Base-by-base conservation (phyloP, 2,113 vertebrate genomes). In the Sminthopsis crassicaudata region DNA sequence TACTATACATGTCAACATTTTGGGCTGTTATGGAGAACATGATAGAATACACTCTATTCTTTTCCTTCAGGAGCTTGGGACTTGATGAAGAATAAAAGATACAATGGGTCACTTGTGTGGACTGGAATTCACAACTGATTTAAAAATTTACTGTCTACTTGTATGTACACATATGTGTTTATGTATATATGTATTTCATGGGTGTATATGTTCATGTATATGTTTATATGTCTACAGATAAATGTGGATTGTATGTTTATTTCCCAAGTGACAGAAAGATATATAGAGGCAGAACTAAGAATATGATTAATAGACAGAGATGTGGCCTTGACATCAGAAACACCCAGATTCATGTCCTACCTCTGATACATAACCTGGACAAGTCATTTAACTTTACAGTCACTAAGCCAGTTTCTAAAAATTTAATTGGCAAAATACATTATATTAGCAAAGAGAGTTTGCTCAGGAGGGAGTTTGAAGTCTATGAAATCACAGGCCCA, bases 61-160 rank as follows among this genome's bases (percentile, higher is more conserved):
- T 91, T 91, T 76, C 91, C 52, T 50, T 42, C 0, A 19, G 26
- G 60, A 27, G 10, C 0, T 23, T 0, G 14, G 0, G 3, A 24
- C 30, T 23, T 5, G 0, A 8, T 2, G 25, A 36, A n/a, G 14
- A 14, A 30, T 11, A 22, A 7, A 92, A 0, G 50, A 8, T 3
- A 23, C 3, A 51, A 24, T 10, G 11, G 11, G n/a, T 23, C 23
- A 0, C 36, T 7, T n/a, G 30, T 46, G 8, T 8, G 0, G 12
- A 8, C 30, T 93, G 53, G 22, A 46, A 0, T 46, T 19, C 10
- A 0, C 0, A 11, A 57, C 5, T 76, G 42, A 90, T 5, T 30
- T 22, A 90, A 30, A 9, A 90, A 27, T 46, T 51, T 16, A 51
- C 89, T 42, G 0, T 51, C 46, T 0, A 48, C 46, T 11, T 51